Base-by-base conservation (phyloP, 2,888 invertebrate species). In the Dione juno region DNA sequence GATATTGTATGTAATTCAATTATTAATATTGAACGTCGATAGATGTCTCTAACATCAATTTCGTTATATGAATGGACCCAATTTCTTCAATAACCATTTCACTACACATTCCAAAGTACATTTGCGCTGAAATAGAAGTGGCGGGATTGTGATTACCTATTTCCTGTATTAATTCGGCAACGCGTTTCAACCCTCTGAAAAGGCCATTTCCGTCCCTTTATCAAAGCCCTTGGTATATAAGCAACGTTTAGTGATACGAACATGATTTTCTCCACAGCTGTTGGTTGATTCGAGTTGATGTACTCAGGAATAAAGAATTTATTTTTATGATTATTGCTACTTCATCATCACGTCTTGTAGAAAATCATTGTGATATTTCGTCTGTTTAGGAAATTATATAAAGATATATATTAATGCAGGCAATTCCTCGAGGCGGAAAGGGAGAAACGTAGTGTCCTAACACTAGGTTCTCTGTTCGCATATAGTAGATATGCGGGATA, bases 181-280 rank as follows among this genome's bases (percentile, higher is more conserved):
- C 70, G 71, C 75, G 74, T 77, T 77, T 69, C 76, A 68, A 74
- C 72, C 73, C 75, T 69, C 73, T 76, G 76, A 73, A 77, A 77
- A 70, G 72, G 67, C 72, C 77, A 76, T 77, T 77, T 78, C 79
- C 79, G 77, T 64, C 75, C 74, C 73, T 76, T 77, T 76, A 75
- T 77, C 73, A 74, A 69, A 73, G 69, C 67, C 67, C 65, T 73
- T 45, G 43, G 54, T 69, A 69, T 48, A 67, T 54, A 66, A 69
- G 65, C 65, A 67, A 53, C 65, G 64, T 57, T 73, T 70, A 67
- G 65, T 70, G 64, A 58, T 67, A 67, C 52, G 61, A 64, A 53
- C 50, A 64, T 64, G 19, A 14, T 48, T 64, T 64, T 64, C 48
- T 50, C 10, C 37, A 64, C 63, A 50, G 37, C 37, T 64, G 48